Base-by-base conservation (phyloP, 2,113 vertebrate species). In the Delphinapterus leucas region DNA sequence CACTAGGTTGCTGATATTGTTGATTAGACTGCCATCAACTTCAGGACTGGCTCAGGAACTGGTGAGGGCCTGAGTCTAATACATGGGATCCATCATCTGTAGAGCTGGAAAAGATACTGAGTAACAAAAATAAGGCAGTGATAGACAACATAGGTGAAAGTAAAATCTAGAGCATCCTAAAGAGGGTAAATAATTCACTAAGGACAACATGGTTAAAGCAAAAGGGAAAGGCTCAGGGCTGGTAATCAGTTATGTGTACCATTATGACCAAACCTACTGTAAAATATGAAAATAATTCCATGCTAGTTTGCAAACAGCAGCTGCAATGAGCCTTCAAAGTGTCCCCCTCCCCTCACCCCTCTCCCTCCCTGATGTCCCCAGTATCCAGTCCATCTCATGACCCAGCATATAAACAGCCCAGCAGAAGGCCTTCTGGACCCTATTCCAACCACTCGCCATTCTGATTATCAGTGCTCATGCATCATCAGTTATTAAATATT, bases 271-370 rank as follows among this genome's bases (percentile, higher is more conserved):
- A 28, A 83, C 1, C 15, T 80, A 93, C 5, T 3, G 6, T 53
- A 93, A 81, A 74, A 93, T 68, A 74, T 74, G 49, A 90, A 95
- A 93, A 93, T 81, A 86, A 3, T 25, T 74, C 55, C 36, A 84
- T 13, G 55, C 36, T 80, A 84, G 36, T 65, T 95, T 77, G 21
- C 60, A 83, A 95, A 77, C 0, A 73, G 63, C 31, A 89, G 41
- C 44, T 90, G 1, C 26, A 73, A 49, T 86, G 14, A 86, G 36
- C n/a, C 58, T 58, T 73, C 21, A 41, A 85, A 80, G 4, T 41
- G 15, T 47, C 18, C 20, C 28, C 26, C 18, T 84, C 14, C 15
- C 17, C 28, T 60, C 26, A 25, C 28, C 11, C 47, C 20, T 9
- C 2, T 47, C 18, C 17, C 25, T 91, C 26, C n/a, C 81, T 88